A percentile compares a stretch with the other conserved stretches of the same genome.
phyloP scores from a whole-genome alignment of 2,888 invertebrate genomes.

The Phlogophora meticulosa region DNA sequence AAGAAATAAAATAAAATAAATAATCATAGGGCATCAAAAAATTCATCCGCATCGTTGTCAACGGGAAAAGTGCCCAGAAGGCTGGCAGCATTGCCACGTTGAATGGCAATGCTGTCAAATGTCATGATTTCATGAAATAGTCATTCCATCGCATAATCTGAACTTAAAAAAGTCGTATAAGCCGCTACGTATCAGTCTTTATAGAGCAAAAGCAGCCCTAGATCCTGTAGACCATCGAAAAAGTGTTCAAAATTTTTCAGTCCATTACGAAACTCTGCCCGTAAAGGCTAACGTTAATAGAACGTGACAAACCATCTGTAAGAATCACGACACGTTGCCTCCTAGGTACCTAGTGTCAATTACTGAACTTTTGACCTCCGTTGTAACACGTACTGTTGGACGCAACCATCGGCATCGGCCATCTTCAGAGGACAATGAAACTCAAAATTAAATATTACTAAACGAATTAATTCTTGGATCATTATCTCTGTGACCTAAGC shows the following conservation, averaged over 20 bases:
- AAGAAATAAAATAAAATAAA: too few relatives aligned
- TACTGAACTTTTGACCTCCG: slow-evolving; percentile 59
- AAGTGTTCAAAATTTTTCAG: slow-evolving; percentile 23
- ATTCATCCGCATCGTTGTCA: too few relatives aligned
- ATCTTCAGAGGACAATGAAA: slow-evolving; percentile 52
- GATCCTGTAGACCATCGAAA: slow-evolving; percentile 1
- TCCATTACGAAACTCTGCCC: slow-evolving; percentile 39
- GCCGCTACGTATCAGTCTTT: too few relatives aligned
- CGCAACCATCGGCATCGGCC: slow-evolving; percentile 38
- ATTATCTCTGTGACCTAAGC: slow-evolving; percentile 34
- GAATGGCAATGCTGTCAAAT: too few relatives aligned
- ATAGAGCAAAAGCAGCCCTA: slow-evolving; percentile 15
- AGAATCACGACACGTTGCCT: slow-evolving; percentile 61
- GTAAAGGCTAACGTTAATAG: slow-evolving; percentile 45
- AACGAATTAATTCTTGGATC: slow-evolving; percentile 44
- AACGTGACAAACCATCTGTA: slow-evolving; percentile 60
- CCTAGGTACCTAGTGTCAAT: slow-evolving; percentile 41
- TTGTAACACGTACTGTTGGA: slow-evolving; percentile 42
- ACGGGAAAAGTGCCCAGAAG: too few relatives aligned
- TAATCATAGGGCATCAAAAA: too few relatives aligned
- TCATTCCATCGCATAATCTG: too few relatives aligned
- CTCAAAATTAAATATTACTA: slow-evolving; percentile 57
- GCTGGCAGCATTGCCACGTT: too few relatives aligned
- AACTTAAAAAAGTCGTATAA: too few relatives aligned
- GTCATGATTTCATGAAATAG: too few relatives aligned